phyloP scores from a whole-genome alignment of 2,888 invertebrate genomes.

The Oxytorus armatus region DNA sequence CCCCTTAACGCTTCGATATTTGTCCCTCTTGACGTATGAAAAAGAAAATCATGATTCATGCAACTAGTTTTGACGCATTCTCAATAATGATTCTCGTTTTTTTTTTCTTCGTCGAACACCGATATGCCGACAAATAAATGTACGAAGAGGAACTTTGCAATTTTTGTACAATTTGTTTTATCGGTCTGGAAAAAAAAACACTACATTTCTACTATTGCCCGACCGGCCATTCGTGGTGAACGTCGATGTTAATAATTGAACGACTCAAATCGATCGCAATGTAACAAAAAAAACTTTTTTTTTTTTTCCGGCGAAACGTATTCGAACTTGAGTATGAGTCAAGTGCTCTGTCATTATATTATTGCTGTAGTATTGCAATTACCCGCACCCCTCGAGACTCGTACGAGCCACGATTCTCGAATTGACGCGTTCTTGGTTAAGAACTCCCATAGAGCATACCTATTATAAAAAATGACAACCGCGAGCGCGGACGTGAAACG shows the following conservation, averaged over 20 bases:
- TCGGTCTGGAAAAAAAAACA: too few relatives aligned
- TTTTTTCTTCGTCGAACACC: too few relatives aligned
- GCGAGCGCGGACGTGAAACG: conserved; percentile 16
- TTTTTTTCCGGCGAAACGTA: conserved; percentile 21
- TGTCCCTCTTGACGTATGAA: too few relatives aligned
- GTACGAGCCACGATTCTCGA: conserved; percentile 7
- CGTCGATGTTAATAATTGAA: background rate
- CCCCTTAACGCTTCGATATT: too few relatives aligned
- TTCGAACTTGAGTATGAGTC: conserved; percentile 35
- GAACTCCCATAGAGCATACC: conserved; percentile 9
- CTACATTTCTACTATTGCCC: too few relatives aligned
- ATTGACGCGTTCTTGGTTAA: conserved; percentile 44
- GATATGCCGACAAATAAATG: too few relatives aligned
- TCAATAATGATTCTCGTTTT: too few relatives aligned
- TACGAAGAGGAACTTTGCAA: too few relatives aligned
- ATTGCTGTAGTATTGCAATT: conserved; percentile 46
- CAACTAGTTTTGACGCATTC: too few relatives aligned
- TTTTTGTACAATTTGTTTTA: too few relatives aligned
- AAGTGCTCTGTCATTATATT: conserved; percentile 28
- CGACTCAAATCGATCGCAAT: conserved; percentile 16
- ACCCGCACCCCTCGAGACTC: conserved; percentile 28
- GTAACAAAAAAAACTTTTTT: conserved; percentile 20
- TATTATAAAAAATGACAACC: conserved; percentile 17
- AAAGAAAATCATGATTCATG: too few relatives aligned
- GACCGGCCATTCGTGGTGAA: too few relatives aligned